Base-by-base conservation (phyloP, 1,140 invertebrate species). In the Vanessa atalanta region DNA sequence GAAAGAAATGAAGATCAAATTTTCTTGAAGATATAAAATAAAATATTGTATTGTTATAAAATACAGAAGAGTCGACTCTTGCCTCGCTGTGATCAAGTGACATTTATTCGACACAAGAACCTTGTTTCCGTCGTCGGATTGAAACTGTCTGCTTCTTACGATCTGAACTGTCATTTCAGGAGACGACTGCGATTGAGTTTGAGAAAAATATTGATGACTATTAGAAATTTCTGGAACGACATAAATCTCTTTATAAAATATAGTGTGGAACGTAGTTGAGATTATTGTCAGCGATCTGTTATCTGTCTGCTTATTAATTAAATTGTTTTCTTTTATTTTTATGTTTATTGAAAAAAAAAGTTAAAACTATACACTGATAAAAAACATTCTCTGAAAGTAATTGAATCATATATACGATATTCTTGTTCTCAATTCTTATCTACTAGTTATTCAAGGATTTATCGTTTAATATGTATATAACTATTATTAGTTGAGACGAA, bases 91-190 rank as follows among this genome's bases (percentile, higher is more conserved):
- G 70, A 72, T 69, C 67, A 65, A 75, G 69, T 77, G 78, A 82
- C 80, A 67, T 78, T 79, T 79, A 83, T 83, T 79, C 75, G 79
- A 80, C 75, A 75, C 77, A 73, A 76, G 72, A 78, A 60, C 66
- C 76, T 72, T 74, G 65, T 74, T 75, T 70, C 73, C 67, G n/a
- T 70, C 67, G n/a, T 64, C 67, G 53, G 15, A 75, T 75, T 70
- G 50, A 66, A 69, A 65, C 67, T 66, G 47, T 72, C 70, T 70
- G 12, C 61, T 64, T 47, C 73, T 70, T 70, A 53, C 67, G 67
- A 74, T 60, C 63, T 63, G 66, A 53, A 65, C 60, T 75, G 53
- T 75, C 70, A 65, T 72, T 73, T 75, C 66, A 63, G 60, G 69
- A 57, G 57, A 60, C 26, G 57, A 37, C 31, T 63, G 47, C 69